Conservation (phyloP, 1,140 invertebrate genomes). For the Phortica variegata region DNA sequence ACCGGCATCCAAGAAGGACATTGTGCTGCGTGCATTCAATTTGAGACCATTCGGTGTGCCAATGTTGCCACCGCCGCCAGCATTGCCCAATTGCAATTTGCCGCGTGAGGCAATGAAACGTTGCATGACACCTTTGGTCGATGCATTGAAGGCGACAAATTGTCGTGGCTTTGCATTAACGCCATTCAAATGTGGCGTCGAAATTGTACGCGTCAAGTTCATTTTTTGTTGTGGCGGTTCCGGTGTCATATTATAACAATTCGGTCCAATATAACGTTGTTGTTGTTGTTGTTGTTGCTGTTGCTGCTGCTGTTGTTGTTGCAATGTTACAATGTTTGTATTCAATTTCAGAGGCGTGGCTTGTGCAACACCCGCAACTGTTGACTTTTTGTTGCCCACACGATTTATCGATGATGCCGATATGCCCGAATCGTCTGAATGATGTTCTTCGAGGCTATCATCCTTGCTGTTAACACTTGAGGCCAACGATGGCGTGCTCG, state of each 20-base stretch:
- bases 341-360: too few species aligned
- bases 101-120: conserved; percentile 74
- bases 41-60: conserved; percentile 13
- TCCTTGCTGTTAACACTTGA: conserved; percentile 49
- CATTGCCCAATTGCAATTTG: conserved; percentile 58
- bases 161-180: conserved; percentile 55
- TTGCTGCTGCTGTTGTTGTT: conserved; percentile 9
- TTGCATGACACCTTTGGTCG: conserved; percentile 75
- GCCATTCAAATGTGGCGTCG: conserved; percentile 62
- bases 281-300: conserved; percentile 31
- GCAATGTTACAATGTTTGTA: too few species aligned
- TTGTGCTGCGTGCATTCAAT: conserved; percentile 32
- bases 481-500: conserved; percentile 38
- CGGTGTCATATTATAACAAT: conserved; percentile 57
- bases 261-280: conserved; percentile 45
- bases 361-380: too few species aligned
- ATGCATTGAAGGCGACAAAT: conserved; percentile 63
- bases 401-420: conserved; percentile 45
- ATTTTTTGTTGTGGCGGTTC: conserved; percentile 59
- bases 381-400: conserved; percentile 14
- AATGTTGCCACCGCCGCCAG: conserved; percentile 20
- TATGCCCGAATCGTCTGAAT: conserved; percentile 51
- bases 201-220: conserved; percentile 62
- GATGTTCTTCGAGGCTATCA: conserved; percentile 46
- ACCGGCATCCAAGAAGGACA: conserved; percentile 33